Evolutionary conservation across 2,888 invertebrate species (phyloP).

Genomic region (Folsomia manolachei): DNA sequence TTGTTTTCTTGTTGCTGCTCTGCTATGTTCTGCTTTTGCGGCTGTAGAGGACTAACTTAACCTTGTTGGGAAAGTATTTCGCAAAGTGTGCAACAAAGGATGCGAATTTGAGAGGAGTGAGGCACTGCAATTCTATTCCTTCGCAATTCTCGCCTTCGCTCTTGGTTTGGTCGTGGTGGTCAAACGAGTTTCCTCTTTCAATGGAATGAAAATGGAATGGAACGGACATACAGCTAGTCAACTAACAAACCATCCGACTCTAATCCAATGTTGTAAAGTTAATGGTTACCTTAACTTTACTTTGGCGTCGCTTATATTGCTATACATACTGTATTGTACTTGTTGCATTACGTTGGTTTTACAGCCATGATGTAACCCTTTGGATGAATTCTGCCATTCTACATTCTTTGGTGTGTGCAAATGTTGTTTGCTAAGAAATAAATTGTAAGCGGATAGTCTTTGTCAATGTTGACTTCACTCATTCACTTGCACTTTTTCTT

Average conservation of each 20-base stretch:
- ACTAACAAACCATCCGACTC: neutral
- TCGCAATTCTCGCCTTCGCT: neutral
- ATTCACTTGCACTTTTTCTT: neutral
- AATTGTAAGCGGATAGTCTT: neutral
- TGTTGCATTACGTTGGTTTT: neutral
- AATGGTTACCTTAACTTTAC: slow-evolving; percentile 5
- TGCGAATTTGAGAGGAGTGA: neutral
- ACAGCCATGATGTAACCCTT: neutral
- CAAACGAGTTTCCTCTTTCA: slow-evolving; percentile 6
- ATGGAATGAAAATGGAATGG: too few species aligned
- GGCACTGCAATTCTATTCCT: slow-evolving; percentile 5
- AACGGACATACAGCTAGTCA: too few species aligned
- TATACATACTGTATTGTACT: too few species aligned
- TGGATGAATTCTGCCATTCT: too few species aligned
- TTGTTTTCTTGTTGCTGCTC: slow-evolving; percentile 13
- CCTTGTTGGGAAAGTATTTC: slow-evolving; percentile 8
- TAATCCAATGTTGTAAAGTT: neutral
- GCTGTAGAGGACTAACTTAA: slow-evolving; percentile 3
- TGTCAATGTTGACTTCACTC: neutral
- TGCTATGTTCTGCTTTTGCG: too few species aligned
- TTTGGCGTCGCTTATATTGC: neutral
- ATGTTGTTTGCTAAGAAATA: neutral
- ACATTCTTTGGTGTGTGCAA: neutral
- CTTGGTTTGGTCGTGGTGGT: slow-evolving; percentile 2
- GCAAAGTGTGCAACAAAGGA: slow-evolving; percentile 6